Evolutionary conservation across 1,140 invertebrate genomes (phyloP).

Genomic region (Spodoptera litura): DNA sequence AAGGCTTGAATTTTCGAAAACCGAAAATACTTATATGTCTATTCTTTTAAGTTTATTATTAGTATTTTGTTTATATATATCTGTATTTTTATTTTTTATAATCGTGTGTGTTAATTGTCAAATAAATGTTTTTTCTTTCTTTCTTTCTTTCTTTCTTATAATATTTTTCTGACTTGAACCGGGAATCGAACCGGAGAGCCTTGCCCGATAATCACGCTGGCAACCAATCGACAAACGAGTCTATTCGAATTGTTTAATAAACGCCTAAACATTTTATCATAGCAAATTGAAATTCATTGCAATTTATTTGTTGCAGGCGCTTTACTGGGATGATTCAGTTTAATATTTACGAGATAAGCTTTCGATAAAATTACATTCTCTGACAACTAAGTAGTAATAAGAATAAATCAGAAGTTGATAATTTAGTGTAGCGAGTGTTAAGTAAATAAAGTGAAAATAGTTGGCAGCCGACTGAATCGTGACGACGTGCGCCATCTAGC

Average conservation of each 20-base stretch:
- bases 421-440: neutral
- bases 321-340: neutral
- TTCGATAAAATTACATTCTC: neutral
- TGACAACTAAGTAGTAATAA: neutral
- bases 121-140: no score
- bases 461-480: neutral
- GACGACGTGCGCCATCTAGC: constrained; percentile 3
- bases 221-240: neutral
- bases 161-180: no score
- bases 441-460: neutral
- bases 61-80: no score
- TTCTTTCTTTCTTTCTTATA: no score
- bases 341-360: neutral
- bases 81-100: no score
- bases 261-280: constrained; percentile 34
- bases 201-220: no score
- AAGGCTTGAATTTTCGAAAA: no score
- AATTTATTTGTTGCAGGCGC: constrained; percentile 36
- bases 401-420: neutral
- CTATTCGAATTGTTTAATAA: neutral
- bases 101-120: no score
- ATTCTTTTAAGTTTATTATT: no score
- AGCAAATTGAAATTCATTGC: constrained; percentile 34
- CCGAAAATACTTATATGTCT: no score
- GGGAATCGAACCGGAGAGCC: no score